phyloP scores from a whole-genome alignment of 2,113 vertebrate species.

The Saimiri boliviensis region DNA sequence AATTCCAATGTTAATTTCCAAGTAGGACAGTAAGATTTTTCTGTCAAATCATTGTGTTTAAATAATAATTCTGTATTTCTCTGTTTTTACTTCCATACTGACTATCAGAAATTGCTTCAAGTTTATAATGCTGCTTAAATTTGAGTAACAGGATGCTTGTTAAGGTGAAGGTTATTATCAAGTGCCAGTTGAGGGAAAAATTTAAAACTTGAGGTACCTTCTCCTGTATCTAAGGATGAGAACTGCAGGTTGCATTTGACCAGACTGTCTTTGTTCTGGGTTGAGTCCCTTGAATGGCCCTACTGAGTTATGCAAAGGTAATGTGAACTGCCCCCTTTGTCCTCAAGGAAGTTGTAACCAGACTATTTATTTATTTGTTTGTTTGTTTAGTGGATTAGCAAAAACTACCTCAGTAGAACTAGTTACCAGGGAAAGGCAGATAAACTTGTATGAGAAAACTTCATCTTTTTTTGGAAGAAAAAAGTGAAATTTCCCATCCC shows the following conservation, averaged over 20 bases:
- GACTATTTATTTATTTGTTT: not conserved
- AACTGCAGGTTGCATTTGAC: not conserved
- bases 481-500: not conserved
- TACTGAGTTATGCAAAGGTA: not conserved
- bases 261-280: not conserved
- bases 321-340: not conserved
- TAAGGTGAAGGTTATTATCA: not conserved
- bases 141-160: not conserved
- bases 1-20: not conserved
- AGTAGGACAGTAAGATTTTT: not conserved
- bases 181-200: not conserved
- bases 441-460: not conserved
- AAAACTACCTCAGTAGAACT: not conserved
- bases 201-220: not conserved
- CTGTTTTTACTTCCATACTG: not conserved
- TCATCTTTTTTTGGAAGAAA: not conserved
- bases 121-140: not conserved
- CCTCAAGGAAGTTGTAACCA: not conserved
- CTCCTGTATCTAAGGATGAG: not conserved
- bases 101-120: not conserved
- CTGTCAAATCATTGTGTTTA: not conserved
- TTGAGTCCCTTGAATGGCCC: not conserved
- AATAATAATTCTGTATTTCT: constrained; percentile 12
- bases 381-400: not conserved
- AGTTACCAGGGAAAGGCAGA: not conserved